Evolutionary conservation across 2,888 invertebrate species (phyloP).

Genomic region (Tetheella fluctuosa): DNA sequence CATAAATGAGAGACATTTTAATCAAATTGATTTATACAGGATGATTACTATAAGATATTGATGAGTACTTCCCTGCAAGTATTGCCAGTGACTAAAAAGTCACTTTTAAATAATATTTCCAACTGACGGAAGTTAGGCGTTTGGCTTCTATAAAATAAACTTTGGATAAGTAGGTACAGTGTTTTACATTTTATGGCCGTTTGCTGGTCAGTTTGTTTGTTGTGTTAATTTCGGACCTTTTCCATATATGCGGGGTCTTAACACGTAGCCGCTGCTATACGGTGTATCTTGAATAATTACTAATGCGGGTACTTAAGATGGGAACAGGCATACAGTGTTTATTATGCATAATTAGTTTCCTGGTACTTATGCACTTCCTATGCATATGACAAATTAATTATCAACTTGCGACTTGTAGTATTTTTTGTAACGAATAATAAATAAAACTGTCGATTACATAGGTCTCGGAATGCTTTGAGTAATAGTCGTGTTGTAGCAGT

Average conservation of each 20-base stretch:
- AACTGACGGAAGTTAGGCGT: no score
- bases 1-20: no score
- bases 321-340: slow-evolving; percentile 14
- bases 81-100: no score
- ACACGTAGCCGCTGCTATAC: slow-evolving; percentile 24
- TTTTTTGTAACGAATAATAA: no score
- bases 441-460: no score
- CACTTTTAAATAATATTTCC: no score
- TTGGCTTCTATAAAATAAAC: no score
- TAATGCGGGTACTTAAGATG: slow-evolving; percentile 28
- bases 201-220: not conserved
- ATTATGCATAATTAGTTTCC: slow-evolving; percentile 3
- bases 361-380: slow-evolving; percentile 1
- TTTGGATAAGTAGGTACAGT: not conserved
- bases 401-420: not conserved
- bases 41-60: no score
- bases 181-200: not conserved
- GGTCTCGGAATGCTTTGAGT: no score
- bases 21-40: no score
- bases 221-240: not conserved
- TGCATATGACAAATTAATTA: slow-evolving; percentile 27
- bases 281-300: slow-evolving; percentile 35
- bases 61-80: no score
- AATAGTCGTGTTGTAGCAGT: no score
- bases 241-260: slow-evolving; percentile 3